Base-by-base conservation (phyloP, 2,888 invertebrate species). In the Sarcophaga caerulescens region DNA sequence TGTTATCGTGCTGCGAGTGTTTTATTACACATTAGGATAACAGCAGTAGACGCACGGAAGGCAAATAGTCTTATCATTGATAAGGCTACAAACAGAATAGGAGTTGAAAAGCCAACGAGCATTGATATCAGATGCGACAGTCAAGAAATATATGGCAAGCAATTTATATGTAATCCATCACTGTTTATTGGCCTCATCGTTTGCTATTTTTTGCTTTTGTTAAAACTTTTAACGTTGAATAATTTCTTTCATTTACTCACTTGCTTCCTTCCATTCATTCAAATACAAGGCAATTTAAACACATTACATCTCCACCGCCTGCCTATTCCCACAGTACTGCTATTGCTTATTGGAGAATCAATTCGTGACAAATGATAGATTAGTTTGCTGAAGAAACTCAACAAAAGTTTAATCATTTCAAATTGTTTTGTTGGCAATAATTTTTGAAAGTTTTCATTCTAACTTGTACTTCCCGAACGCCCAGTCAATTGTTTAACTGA, bases 121-220 rank as follows among this genome's bases (percentile, higher is more conserved):
- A 71, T 63, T 73, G 74, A 78, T 69, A 63, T 69, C 68, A 83
- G 63, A 74, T 69, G 83, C 52, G 83, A 69, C 78, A 81, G 62
- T 84, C 69, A 62, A 47, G 80, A 84, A 88, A 91, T 91, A 89
- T 88, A 90, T 91, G 88, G 88, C 90, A 89, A 89, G 63, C 90
- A 91, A 91, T 91, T 91, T 91, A 91, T 90, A 90, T 91, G 91
- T 89, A 89, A 91, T 91, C 90, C 90, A 89, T 91, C 91, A 90
- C 89, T 91, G 90, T 91, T 91, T 91, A 90, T 91, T 91, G 90
- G 90, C 88, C 88, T 88, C 89, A 89, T 89, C 89, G 89, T 66
- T 81, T 84, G 68, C 63, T 74, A 59, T 74, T 69, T 57, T 74
- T 69, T 57, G 65, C 63, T 74, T 74, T 59, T 65, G 19, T 45